phyloP scores from a whole-genome alignment of 2,113 vertebrate species.

The Ctenodactylus gundi region DNA sequence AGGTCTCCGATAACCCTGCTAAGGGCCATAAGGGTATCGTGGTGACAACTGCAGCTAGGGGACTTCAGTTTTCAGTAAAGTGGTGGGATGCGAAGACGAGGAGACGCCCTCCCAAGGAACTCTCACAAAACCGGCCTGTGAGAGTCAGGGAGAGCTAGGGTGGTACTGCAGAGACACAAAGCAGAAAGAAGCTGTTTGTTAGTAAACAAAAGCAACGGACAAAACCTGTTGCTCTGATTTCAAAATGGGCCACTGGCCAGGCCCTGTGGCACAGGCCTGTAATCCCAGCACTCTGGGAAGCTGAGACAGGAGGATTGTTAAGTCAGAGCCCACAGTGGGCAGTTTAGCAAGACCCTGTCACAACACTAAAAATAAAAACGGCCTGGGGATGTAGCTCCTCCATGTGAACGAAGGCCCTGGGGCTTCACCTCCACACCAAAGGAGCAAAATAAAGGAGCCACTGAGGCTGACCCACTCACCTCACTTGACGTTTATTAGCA shows the following conservation, averaged over 20 bases:
- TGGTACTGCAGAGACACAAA: neutral
- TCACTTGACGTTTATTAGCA: neutral
- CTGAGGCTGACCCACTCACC: neutral
- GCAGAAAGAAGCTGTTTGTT: neutral
- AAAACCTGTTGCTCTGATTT: neutral
- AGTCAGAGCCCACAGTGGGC: too few species aligned
- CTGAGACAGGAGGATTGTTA: too few species aligned
- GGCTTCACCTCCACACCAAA: too few species aligned
- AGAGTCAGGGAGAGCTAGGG: neutral
- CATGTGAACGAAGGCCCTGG: too few species aligned
- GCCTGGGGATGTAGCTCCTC: too few species aligned
- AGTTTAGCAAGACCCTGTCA: too few species aligned
- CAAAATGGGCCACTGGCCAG: neutral
- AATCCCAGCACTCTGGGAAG: too few species aligned
- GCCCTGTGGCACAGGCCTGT: too few species aligned
- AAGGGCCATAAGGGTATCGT: neutral
- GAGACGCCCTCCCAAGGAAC: too few species aligned
- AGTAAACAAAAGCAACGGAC: neutral
- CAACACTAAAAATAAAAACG: too few species aligned
- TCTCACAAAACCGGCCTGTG: neutral
- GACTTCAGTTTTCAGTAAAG: neutral
- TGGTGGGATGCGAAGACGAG: neutral
- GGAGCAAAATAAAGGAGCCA: neutral
- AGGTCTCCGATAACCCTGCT: neutral
- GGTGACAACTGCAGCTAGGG: neutral